Evolutionary conservation across 2,888 invertebrate genomes (phyloP), one percentile per base, ranked within the genome.

Genomic region (Hedychridium roseum): DNA sequence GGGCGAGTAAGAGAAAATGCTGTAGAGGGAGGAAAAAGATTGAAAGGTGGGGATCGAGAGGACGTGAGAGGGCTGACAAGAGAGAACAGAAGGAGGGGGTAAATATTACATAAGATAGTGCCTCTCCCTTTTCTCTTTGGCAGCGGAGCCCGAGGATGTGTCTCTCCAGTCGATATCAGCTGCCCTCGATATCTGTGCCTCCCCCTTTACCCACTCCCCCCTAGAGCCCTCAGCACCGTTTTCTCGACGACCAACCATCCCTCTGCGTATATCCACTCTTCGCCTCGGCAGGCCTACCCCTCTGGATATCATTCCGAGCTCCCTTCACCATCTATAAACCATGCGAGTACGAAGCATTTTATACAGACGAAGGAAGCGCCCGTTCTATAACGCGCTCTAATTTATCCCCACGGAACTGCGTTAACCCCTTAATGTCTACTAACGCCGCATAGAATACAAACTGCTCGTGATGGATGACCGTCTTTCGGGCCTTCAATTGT

Each of bases 101-200:
- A 70, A 71, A 71, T 71, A 68, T 71, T 70, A 68, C 67, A 70
- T 70, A 69, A 71, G 71, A 71, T 65, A 68, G 66, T 57, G 58
- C 54, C 52, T 54, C 60, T 60, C 60, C 59, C 61, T 68, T 64
- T 69, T 62, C 66, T 64, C 64, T 67, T 60, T 58, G 44, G 54
- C 46, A 55, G 38, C 45, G 43, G 51, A 66, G 54, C 57, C 50
- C 49, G 46, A 55, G 54, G 57, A 67, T 63, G 65, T 65, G 64
- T 60, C 65, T 56, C 55, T 56, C 46, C 52, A 68, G 69, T 68
- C 70, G 69, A 70, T 69, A 70, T 70, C 68, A 64, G 68, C 63
- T 66, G 63, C 68, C 66, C 68, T 56, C 68, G 63, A 70, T 61
- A 70, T 54, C 60, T 46, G 46, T 44, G 50, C 49, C 51, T 47